Percentiles rank a stretch among this genome's conserved stretches.
These are phyloP conservation scores for Corythaeola cristata DNA, from an alignment of 2,113 vertebrate species.

Conservation along the genomic window DNA sequence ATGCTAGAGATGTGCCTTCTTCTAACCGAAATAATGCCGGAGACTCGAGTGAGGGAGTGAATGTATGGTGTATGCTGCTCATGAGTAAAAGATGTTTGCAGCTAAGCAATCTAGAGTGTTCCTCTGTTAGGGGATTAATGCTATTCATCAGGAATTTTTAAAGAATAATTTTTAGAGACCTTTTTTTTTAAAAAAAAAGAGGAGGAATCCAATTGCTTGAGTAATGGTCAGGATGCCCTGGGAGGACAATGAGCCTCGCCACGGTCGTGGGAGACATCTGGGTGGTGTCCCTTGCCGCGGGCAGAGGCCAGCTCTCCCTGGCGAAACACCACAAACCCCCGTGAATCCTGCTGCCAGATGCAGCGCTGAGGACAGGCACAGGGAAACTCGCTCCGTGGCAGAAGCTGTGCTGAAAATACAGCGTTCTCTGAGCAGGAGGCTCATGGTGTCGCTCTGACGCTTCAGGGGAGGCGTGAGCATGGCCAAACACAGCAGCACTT, in stretches of 20 bases:
- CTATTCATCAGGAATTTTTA: constrained; percentile 64
- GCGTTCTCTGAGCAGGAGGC: neutral
- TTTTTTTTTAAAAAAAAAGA: neutral
- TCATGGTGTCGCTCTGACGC: rapidly evolving
- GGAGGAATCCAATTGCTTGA: constrained; percentile 48
- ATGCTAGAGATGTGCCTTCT: constrained; percentile 57
- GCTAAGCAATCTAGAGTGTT: constrained; percentile 57
- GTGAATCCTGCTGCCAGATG: neutral
- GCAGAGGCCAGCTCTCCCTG: rapidly evolving
- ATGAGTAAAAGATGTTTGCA: constrained; percentile 75
- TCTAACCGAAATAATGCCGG: constrained; percentile 68
- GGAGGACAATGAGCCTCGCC: rapidly evolving
- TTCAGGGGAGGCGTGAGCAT: neutral
- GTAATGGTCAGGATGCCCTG: neutral
- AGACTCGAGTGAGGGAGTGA: constrained; percentile 4
- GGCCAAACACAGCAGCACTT: neutral
- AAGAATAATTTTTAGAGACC: constrained; percentile 39
- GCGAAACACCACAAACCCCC: rapidly evolving
- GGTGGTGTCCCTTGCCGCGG: rapidly evolving
- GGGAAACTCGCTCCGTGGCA: rapidly evolving
- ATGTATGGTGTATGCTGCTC: constrained; percentile 1
- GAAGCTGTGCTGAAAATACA: neutral
- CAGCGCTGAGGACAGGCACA: neutral
- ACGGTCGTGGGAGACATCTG: rapidly evolving
- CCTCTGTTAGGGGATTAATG: constrained; percentile 53